Percentiles rank a stretch among this genome's conserved stretches.
Evolutionary conservation across 2,888 invertebrate genomes (phyloP).

Genomic region (Drosophila percnosoma): DNA sequence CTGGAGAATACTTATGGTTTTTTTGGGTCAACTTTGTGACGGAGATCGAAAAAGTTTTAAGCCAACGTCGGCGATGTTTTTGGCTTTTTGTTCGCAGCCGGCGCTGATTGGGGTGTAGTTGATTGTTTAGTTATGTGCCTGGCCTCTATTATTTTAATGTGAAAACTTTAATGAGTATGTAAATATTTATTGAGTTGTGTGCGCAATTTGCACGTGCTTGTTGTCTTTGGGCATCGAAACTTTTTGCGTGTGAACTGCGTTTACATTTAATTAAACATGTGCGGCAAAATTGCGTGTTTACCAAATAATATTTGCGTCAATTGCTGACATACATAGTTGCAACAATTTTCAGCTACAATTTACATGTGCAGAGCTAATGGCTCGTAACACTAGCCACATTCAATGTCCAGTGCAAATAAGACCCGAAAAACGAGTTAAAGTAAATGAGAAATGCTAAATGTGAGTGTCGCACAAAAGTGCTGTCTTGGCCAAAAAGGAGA

Average conservation of each 20-base stretch:
- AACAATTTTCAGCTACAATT: conserved; percentile 19
- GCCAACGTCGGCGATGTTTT: conserved; percentile 28
- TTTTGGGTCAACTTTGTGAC: conserved; percentile 38
- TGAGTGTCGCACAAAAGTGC: conserved; percentile 34
- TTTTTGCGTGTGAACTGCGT: conserved; percentile 10
- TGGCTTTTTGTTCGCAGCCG: conserved; percentile 24
- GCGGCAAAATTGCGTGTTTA: conserved; percentile 22
- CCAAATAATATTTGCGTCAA: conserved; percentile 40
- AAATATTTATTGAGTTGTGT: conserved; percentile 72
- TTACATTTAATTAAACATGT: conserved; percentile 38
- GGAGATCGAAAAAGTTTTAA: conserved; percentile 72
- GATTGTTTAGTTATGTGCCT: conserved; percentile 30
- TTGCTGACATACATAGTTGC: conserved; percentile 18
- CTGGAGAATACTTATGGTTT: not conserved
- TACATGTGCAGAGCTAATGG: conserved; percentile 38
- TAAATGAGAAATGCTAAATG: conserved; percentile 39
- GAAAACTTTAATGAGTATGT: conserved; percentile 76
- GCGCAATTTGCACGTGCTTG: conserved; percentile 38
- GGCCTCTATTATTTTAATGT: conserved; percentile 60
- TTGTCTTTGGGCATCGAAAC: not conserved
- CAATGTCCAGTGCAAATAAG: conserved; percentile 12
- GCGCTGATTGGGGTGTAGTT: conserved; percentile 51
- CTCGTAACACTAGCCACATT: conserved; percentile 2
- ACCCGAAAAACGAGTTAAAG: conserved; percentile 3
- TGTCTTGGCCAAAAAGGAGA: conserved; percentile 29